phyloP scores from a whole-genome alignment of 2,797 vertebrate genomes.

The Selene dorsalis region DNA sequence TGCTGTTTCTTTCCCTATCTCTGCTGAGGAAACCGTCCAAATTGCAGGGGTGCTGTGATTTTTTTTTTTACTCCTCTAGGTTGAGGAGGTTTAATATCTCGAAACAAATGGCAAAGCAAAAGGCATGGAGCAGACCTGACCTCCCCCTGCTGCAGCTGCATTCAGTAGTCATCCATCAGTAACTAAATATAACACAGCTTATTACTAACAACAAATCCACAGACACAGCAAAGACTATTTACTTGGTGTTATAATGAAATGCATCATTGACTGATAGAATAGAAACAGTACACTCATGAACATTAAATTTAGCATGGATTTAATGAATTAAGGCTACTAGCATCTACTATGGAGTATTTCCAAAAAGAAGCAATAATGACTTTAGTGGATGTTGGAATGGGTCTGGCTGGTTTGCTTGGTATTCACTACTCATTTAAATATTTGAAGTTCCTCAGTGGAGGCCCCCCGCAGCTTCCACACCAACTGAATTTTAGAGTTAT shows the following conservation, averaged over 20 bases:
- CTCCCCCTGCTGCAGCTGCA: not conserved
- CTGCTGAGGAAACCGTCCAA: constrained; percentile 3
- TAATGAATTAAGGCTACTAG: not conserved
- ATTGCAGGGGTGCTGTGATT: constrained; percentile 1
- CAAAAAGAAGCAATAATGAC: constrained; percentile 9
- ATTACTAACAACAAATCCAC: constrained; percentile 19
- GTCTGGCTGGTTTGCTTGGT: constrained; percentile 3
- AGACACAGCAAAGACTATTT: not conserved
- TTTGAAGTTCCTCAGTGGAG: constrained; percentile 44
- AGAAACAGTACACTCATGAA: not conserved
- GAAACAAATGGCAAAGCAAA: constrained; percentile 24
- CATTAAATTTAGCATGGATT: not conserved
- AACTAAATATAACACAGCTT: not conserved
- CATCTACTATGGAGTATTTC: not conserved
- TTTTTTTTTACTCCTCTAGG: no score
- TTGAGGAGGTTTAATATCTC: constrained; percentile 6
- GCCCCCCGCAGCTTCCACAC: constrained; percentile 27
- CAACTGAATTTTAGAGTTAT: constrained; percentile 19
- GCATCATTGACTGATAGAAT: not conserved
- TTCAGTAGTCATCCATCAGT: constrained; percentile 10
- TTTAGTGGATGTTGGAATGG: constrained; percentile 3
- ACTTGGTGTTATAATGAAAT: constrained; percentile 5
- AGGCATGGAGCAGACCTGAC: not conserved
- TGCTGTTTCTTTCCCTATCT: not conserved
- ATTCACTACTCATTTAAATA: constrained; percentile 45